A percentile compares a stretch with the other conserved stretches of the same genome.
Evolutionary conservation across 1,140 invertebrate genomes (phyloP).

Genomic region (Cheumatopsyche charites): DNA sequence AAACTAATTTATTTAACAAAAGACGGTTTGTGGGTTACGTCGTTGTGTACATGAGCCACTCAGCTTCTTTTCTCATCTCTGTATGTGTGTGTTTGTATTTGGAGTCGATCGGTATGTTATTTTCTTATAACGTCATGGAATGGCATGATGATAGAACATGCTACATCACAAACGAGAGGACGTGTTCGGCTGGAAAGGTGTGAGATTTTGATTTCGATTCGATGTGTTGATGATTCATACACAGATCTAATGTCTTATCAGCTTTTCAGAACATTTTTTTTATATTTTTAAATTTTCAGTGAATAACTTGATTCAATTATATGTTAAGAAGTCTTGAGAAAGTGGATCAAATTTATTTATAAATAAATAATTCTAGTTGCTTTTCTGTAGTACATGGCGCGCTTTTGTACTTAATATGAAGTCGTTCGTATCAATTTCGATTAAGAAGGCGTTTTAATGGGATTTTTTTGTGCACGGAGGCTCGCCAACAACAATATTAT

Average conservation of each 20-base stretch:
- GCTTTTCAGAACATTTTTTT: too few relatives aligned
- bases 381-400: conserved; percentile 3
- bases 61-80: not conserved
- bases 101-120: conserved; percentile 44
- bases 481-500: conserved; percentile 47
- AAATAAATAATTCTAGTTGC: not conserved
- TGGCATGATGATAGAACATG: conserved; percentile 46
- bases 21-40: conserved; percentile 56
- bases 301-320: too few relatives aligned
- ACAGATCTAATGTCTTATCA: too few relatives aligned
- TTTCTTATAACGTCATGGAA: conserved; percentile 47
- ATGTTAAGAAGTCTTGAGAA: too few relatives aligned
- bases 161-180: conserved; percentile 43
- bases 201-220: too few relatives aligned
- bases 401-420: conserved; percentile 47
- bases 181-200: too few relatives aligned
- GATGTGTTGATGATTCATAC: not conserved
- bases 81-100: conserved; percentile 39
- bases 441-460: conserved; percentile 50
- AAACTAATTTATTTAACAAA: conserved; percentile 66
- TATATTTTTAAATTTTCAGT: too few relatives aligned
- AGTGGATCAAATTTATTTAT: too few relatives aligned
- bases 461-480: conserved; percentile 44
- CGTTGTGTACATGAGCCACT: conserved; percentile 39
- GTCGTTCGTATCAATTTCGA: conserved; percentile 50